These are phyloP conservation scores for Pseudorhiza aurosa DNA, from an alignment of 30 jellyfish, hydroid and myxozoan genomes.

Conservation along the genomic window DNA sequence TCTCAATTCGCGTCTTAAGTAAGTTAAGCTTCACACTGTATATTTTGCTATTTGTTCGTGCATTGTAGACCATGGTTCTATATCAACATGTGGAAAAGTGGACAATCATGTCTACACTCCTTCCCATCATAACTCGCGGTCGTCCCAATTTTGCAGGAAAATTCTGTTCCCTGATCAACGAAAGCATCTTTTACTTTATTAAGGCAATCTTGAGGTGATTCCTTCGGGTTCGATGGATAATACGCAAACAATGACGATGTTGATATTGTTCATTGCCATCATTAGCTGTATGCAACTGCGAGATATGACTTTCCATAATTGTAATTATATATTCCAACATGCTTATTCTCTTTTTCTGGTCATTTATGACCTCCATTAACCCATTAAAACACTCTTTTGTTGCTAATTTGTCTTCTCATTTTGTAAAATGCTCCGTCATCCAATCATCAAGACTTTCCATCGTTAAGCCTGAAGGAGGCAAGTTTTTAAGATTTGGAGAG, in stretches of 20 bases:
- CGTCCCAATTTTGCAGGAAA: conserved; percentile 8
- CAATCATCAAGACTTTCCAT: no score
- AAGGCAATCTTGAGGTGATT: conserved; percentile 5
- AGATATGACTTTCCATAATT: conserved; percentile 3
- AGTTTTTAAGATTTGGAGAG: no score
- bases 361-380: background rate
- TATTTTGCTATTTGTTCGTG: background rate
- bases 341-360: background rate
- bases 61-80: conserved; percentile 4
- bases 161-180: background rate
- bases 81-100: background rate
- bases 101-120: conserved; percentile 1
- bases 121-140: background rate
- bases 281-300: background rate
- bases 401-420: no score
- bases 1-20: background rate
- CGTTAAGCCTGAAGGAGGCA: no score
- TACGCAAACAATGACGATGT: background rate
- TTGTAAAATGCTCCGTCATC: no score
- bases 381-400: conserved; percentile 1
- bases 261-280: conserved; percentile 11
- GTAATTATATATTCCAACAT: background rate
- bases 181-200: background rate
- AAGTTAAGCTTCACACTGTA: background rate
- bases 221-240: background rate